Conservation (phyloP, 1,140 invertebrate genomes). For the Tenebrio molitor region DNA sequence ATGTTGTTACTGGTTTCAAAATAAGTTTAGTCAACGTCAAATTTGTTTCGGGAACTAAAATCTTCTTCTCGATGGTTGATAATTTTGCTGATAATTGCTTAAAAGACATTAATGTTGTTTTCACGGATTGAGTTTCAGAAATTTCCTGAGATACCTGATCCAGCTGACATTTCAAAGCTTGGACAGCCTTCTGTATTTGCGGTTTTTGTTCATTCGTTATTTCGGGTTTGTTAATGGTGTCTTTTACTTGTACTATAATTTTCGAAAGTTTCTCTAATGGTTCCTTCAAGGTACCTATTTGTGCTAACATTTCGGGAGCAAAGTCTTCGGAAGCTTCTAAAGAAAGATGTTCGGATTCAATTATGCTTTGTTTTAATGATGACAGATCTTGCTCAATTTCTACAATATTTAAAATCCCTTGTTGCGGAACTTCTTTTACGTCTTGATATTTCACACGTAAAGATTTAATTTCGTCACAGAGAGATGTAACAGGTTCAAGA, state of each 20-base stretch:
- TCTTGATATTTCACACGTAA: slow-evolving; percentile 11
- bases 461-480: slow-evolving; percentile 11
- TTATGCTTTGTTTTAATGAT: slow-evolving; percentile 16
- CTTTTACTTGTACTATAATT: slow-evolving; percentile 44
- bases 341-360: slow-evolving; percentile 29
- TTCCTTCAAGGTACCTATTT: slow-evolving; percentile 22
- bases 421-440: background rate
- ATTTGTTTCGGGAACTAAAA: background rate
- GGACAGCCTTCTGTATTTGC: slow-evolving; percentile 48
- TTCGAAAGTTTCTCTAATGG: slow-evolving; percentile 45
- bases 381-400: slow-evolving; percentile 34
- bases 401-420: slow-evolving; percentile 14
- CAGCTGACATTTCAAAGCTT: slow-evolving; percentile 44
- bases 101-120: slow-evolving; percentile 16
- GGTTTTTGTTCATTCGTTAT: slow-evolving; percentile 32
- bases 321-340: slow-evolving; percentile 22
- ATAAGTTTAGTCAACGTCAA: background rate
- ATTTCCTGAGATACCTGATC: slow-evolving; percentile 18
- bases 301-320: background rate
- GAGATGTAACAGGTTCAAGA: slow-evolving; percentile 10
- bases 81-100: slow-evolving; percentile 34
- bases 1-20: background rate
- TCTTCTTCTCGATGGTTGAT: slow-evolving; percentile 6
- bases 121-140: background rate
- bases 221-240: slow-evolving; percentile 42